Base-by-base conservation (phyloP, 2,797 vertebrate species). In the Tragelaphus eurycerus region DNA sequence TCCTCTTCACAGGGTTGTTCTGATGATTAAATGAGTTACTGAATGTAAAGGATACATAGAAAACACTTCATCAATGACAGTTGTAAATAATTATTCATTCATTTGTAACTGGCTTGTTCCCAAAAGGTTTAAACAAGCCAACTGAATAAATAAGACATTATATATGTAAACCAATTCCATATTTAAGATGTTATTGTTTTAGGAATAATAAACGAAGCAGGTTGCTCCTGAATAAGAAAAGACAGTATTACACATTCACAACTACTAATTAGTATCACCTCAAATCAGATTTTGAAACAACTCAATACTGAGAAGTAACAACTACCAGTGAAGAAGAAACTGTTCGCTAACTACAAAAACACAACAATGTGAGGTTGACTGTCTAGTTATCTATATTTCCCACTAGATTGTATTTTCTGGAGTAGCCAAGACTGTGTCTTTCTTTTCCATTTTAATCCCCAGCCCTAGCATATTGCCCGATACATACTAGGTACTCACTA, bases 41-140 rank as follows among this genome's bases (percentile, higher is more conserved):
- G 34, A 25, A 71, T 84, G 8, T 52, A 78, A 97, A 92, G 52
- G 64, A 46, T 59, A 64, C 27, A 64, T 2, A 71, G 60, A 50
- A 93, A 93, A 15, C 48, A 55, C 23, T 88, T 78, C 31, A 88
- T 86, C 52, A 86, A 67, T 74, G 64, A 95, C 25, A 93, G 57
- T 31, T 83, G 60, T 57, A 95, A 97, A 91, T 90, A 90, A 81
- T 87, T 87, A 93, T 71, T 95, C 52, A 91, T 95, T 94, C 64
- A 60, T 90, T 92, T 86, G n/a, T 87, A 97, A 85, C 11, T 91
- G 83, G 34, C 71, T 96, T 90, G 15, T 84, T 92, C 64, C 88
- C 52, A 92, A 96, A 97, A 93, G 57, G 17, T 92, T 97, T 95
- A 97, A 95, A 96, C 16, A 95, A 93, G 50, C 43, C 90, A 96